Base-by-base conservation (phyloP, 2,888 invertebrate genomes). In the Synergus gifuensis region DNA sequence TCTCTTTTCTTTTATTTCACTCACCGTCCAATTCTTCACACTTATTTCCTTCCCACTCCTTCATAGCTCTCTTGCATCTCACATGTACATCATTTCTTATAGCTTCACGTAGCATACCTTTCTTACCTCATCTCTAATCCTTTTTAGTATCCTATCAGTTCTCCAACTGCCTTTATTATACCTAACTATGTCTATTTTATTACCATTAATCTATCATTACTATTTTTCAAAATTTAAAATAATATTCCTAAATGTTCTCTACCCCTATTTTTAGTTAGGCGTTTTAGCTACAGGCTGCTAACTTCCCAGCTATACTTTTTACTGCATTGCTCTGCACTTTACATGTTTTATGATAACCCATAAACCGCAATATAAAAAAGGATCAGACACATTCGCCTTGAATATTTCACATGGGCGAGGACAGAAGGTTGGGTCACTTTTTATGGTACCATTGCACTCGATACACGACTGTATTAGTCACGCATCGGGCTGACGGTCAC, bases 401-500 rank as follows among this genome's bases (percentile, higher is more conserved):
- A 58, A 73, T 73, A 73, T 54, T 73, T 73, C 73, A 73, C 36
- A n/a, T 73, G 49, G 16, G 4, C 28, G 62, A 73, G 69, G 40
- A 73, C 28, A 36, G 28, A 54, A 73, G 69, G 69, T 73, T 73
- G 69, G 69, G 54, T 73, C 69, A 66, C 78, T 79, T 77, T 73
- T 79, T 77, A 49, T 73, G 49, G 44, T 77, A 79, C 28, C 77
- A 67, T 77, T 77, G 76, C 77, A 58, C 76, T 78, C 60, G 63
- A 18, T 77, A 62, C 78, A 76, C 62, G 76, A 79, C 40, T 78
- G 67, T 78, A 79, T 81, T 78, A 78, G 81, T 81, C 81, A 81
- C 81, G 81, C 79, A 79, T 81, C 63, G 77, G 67, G 79, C 66
- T 76, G 36, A 49, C 66, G 64, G 79, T 79, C 81, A 81, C 79